Conservation (phyloP, 2,888 invertebrate genomes). For the Drosophila phalerata region DNA sequence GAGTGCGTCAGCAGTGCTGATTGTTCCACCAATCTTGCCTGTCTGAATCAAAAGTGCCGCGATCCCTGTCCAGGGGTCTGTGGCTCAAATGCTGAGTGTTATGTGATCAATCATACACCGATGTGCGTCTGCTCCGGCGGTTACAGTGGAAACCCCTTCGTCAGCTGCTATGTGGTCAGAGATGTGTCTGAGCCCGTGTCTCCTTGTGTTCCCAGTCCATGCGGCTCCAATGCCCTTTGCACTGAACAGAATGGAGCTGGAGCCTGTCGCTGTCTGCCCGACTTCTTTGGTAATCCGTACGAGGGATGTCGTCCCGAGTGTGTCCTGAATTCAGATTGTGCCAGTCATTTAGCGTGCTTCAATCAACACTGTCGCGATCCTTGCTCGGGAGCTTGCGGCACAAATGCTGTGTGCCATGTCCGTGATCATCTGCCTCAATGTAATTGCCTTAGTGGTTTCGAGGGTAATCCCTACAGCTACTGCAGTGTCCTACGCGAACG, state of each 20-base stretch:
- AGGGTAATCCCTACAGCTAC: conserved; percentile 91
- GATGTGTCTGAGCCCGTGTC: conserved; percentile 82
- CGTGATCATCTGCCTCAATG: conserved; percentile 90
- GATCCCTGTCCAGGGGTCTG: conserved; percentile 91
- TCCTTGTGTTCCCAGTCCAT: conserved; percentile 90
- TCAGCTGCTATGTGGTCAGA: conserved; percentile 61
- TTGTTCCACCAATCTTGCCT: conserved; percentile 90
- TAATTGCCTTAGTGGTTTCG: conserved; percentile 89
- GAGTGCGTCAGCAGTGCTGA: conserved; percentile 93
- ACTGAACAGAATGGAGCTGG: conserved; percentile 88
- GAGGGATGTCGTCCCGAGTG: conserved; percentile 92
- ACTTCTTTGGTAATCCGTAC: conserved; percentile 92
- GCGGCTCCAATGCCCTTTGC: conserved; percentile 92
- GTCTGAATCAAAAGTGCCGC: conserved; percentile 90
- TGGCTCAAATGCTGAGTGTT: conserved; percentile 87
- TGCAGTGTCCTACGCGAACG: conserved; percentile 86
- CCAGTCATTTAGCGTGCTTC: conserved; percentile 89
- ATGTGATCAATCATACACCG: conserved; percentile 88
- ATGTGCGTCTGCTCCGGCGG: conserved; percentile 87
- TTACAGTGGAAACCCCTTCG: conserved; percentile 88
- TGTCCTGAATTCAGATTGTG: conserved; percentile 90
- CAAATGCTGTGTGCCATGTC: conserved; percentile 91
- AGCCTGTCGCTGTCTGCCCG: conserved; percentile 90
- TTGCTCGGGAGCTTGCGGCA: conserved; percentile 91
- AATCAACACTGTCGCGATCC: conserved; percentile 91